Evolutionary conservation across 2,888 invertebrate species (phyloP).

Genomic region (Phragmatobia fuliginosa): DNA sequence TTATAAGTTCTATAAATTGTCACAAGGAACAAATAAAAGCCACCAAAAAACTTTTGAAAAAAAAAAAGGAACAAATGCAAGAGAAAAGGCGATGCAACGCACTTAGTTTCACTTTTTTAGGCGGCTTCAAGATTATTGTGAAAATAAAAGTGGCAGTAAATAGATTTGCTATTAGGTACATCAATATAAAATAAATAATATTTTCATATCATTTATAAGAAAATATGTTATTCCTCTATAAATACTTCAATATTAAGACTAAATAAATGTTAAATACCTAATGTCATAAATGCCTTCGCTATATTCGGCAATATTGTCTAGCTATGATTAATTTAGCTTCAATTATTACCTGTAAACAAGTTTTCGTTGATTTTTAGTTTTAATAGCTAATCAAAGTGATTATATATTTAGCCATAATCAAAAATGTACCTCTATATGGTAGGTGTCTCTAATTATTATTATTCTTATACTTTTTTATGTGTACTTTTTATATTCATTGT

Average conservation of each 20-base stretch:
- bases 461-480: background rate
- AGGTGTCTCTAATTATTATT: background rate
- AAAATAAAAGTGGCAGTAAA: background rate
- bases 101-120: background rate
- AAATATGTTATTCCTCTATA: conserved; percentile 6
- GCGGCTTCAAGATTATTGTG: background rate
- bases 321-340: background rate
- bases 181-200: conserved; percentile 12
- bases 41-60: background rate
- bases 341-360: background rate
- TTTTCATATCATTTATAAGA: conserved; percentile 5
- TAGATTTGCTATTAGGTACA: background rate
- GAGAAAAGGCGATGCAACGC: background rate
- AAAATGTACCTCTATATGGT: background rate
- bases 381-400: background rate
- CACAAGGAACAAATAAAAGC: background rate
- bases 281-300: background rate
- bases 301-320: background rate
- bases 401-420: background rate
- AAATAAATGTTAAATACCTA: conserved; percentile 7
- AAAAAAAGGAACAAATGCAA: background rate
- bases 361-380: background rate
- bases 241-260: conserved; percentile 17
- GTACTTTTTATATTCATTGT: conserved; percentile 11
- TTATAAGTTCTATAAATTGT: too few relatives aligned